These are phyloP conservation scores for Osmerus mordax DNA, from an alignment of 2,113 vertebrate genomes.

Conservation along the genomic window DNA sequence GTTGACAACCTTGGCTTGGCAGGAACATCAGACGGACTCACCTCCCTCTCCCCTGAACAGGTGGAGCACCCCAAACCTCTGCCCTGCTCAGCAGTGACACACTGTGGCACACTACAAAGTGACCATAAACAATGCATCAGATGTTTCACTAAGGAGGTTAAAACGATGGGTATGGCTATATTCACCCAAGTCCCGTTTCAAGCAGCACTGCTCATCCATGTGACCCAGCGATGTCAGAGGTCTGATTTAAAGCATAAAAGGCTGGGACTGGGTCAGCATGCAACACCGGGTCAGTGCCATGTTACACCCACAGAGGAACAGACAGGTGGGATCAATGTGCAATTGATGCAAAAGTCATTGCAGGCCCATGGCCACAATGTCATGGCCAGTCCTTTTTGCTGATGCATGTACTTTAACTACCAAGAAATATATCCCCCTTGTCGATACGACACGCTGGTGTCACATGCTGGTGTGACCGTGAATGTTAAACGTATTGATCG, in stretches of 20 bases:
- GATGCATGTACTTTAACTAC: conserved; percentile 13
- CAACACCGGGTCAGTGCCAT: not conserved
- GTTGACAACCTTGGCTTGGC: not conserved
- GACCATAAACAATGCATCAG: not conserved
- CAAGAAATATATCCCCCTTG: not conserved
- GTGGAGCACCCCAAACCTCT: not conserved
- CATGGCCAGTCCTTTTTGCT: not conserved
- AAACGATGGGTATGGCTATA: not conserved
- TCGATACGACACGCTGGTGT: not conserved
- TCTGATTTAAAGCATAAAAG: not conserved
- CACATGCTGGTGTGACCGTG: not conserved
- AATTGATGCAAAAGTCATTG: conserved; percentile 8
- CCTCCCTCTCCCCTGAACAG: not conserved
- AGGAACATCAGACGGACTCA: not conserved
- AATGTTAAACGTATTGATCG: conserved; percentile 6
- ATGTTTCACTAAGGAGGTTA: not conserved
- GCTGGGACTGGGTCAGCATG: not conserved
- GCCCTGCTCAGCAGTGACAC: not conserved
- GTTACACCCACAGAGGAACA: not conserved
- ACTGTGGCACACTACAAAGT: not conserved
- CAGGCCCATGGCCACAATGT: conserved; percentile 1
- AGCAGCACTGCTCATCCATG: no score
- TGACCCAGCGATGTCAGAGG: not conserved
- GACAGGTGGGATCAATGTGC: conserved; percentile 5
- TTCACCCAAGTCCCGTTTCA: no score